These are phyloP conservation scores for Drosophila melanica DNA, from an alignment of 1,140 invertebrate species.

Conservation along the genomic window DNA sequence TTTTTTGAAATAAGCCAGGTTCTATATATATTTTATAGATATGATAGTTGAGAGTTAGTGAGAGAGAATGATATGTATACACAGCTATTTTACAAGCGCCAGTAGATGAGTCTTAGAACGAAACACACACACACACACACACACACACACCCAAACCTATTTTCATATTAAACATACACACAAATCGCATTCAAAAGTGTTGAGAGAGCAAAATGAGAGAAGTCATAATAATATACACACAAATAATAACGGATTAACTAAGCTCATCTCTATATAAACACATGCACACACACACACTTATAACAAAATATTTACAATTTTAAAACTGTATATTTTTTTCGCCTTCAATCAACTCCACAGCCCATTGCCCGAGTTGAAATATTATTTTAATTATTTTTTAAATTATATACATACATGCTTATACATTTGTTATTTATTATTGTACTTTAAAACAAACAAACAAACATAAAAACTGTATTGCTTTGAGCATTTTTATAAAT, in stretches of 20 bases:
- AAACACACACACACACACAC: slow-evolving; percentile 9
- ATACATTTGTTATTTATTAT: slow-evolving; percentile 80
- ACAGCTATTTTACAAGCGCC: slow-evolving; percentile 58
- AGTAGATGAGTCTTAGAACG: slow-evolving; percentile 30
- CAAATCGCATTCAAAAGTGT: slow-evolving; percentile 40
- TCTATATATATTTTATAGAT: slow-evolving; percentile 56
- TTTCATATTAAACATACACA: slow-evolving; percentile 51
- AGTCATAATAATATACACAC: slow-evolving; percentile 40
- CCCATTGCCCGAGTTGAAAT: slow-evolving; percentile 66
- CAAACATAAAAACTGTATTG: slow-evolving; percentile 71
- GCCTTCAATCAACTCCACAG: slow-evolving; percentile 45
- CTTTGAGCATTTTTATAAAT: slow-evolving; percentile 67
- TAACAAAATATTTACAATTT: slow-evolving; percentile 65
- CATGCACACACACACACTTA: slow-evolving; percentile 21
- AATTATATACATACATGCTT: slow-evolving; percentile 54
- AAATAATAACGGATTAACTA: slow-evolving; percentile 10
- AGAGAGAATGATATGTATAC: slow-evolving; percentile 45
- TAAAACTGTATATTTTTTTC: slow-evolving; percentile 63
- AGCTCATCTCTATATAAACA: slow-evolving; percentile 42
- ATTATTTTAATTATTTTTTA: slow-evolving; percentile 66
- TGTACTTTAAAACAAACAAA: slow-evolving; percentile 57
- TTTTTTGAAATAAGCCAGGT: slow-evolving; percentile 26
- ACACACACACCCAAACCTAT: slow-evolving; percentile 25
- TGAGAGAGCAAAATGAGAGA: slow-evolving; percentile 39
- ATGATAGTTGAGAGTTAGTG: slow-evolving; percentile 37